Evolutionary conservation across 1,140 invertebrate species (phyloP), one percentile per base, ranked within the genome.

Genomic region (Drosophila setifemur): DNA sequence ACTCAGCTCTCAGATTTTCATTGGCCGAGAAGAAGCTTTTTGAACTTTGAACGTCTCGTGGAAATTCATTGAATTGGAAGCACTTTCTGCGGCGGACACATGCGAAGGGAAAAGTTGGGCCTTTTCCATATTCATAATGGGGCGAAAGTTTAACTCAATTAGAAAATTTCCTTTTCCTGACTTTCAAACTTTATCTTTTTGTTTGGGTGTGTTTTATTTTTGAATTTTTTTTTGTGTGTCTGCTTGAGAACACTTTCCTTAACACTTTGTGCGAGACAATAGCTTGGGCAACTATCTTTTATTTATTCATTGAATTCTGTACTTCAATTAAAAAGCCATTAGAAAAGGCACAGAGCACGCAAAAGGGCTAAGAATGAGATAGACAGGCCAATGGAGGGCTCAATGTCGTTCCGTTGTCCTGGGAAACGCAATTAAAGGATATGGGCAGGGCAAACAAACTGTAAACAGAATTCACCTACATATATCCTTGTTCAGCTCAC

Each of bases 281-380:
- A 40, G 49, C 52, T 53, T 66, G 58, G 54, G 31, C 40, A 55
- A 74, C 69, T 74, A 79, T 67, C 76, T 81, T 26, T 81, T 81
- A 76, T 77, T 83, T 83, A 83, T 83, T 83, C 78, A 83, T 66
- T 73, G 78, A 83, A 69, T 83, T 83, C 67, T 73, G 53, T 69
- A 61, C 73, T 83, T 83, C 73, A 83, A 83, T 83, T 83, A 83
- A 83, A 83, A 83, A 73, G 69, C 53, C 78, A 83, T 83, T 83
- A 83, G 63, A 82, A 74, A 25, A 25, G 25, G 16, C 48, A 29
- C 42, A 63, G 5, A 48, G 14, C 26, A 14, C 55, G 37, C 16
- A 37, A 23, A 35, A 42, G 8, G 39, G 31, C 25, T 5, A 23
- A 28, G 19, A 52, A 25, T 12, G 14, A 48, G 29, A 11, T 28